A percentile compares a stretch with the other conserved stretches of the same genome.
phyloP scores from a whole-genome alignment of 2,888 invertebrate genomes.

The Pseudococcus longispinus region DNA sequence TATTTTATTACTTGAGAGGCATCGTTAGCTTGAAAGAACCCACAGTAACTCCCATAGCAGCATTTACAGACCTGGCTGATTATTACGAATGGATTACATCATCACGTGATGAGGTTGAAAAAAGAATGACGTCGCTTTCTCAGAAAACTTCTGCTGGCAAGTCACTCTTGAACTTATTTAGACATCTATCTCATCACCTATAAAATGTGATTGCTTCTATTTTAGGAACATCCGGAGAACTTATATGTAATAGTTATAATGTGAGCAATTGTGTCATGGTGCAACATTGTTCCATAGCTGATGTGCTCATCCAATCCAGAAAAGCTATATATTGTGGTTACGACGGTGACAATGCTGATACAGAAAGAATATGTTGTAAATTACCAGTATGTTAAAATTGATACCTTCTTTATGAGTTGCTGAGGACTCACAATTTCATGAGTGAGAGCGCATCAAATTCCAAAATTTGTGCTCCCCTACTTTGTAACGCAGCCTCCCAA shows the following conservation, averaged over 20 bases:
- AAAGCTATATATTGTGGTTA: not conserved
- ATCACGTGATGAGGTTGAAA: not conserved
- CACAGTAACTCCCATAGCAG: not conserved
- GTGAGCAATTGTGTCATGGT: not conserved
- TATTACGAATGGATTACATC: not conserved
- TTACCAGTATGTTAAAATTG: too few relatives aligned
- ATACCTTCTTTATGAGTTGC: too few relatives aligned
- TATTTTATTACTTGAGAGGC: not conserved
- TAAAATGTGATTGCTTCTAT: not conserved
- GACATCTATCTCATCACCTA: too few relatives aligned
- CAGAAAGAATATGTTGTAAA: not conserved
- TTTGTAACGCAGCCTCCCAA: too few relatives aligned
- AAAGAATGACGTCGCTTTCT: not conserved
- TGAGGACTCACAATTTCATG: too few relatives aligned
- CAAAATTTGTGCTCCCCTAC: too few relatives aligned
- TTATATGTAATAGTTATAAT: not conserved
- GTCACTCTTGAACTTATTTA: too few relatives aligned
- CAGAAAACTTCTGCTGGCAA: not conserved
- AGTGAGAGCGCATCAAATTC: too few relatives aligned
- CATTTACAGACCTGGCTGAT: slow-evolving; percentile 20
- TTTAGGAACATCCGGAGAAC: not conserved
- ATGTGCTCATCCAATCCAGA: not conserved
- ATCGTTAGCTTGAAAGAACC: slow-evolving; percentile 21
- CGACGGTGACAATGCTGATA: not conserved
- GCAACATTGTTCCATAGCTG: not conserved